Evolutionary conservation across 2,113 vertebrate species (phyloP), one percentile per base, ranked within the genome.

Genomic region (Cochlearius cochlearius): DNA sequence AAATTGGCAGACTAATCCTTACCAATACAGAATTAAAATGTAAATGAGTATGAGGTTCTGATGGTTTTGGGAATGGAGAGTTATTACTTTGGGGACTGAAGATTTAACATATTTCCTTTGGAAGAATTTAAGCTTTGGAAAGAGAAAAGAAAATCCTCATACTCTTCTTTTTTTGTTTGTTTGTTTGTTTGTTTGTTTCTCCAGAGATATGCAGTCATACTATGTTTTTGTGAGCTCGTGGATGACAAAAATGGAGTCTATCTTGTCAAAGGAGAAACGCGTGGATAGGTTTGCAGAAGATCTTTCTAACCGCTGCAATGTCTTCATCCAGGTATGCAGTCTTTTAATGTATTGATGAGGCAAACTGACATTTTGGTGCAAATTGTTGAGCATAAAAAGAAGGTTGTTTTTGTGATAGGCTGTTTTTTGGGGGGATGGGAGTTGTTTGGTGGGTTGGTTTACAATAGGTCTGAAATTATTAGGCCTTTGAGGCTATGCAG

Each of bases 221-320:
- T 99, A 99, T 41, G 98, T 99, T 95, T 99, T 99, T 98, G 99
- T 99, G 92, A 99, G 99, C 56, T 99, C 99, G 0, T 99, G 99
- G 99, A 99, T 99, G 99, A 99, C 99, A 99, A 99, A 99, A 98
- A 99, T 99, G 99, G 99, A 99, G 96, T 99, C 99, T 39, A 98
- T 99, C 87, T 97, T 99, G 92, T 99, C 99, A 72, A 99, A 99
- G 94, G 99, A 99, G 67, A 99, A 99, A 62, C 98, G 98, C 74
- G 74, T 93, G 53, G 98, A 99, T 34, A 99, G 98, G 92, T 98
- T 99, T 97, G 98, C 98, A 38, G 99, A 99, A 80, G 99, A 99
- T 91, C 98, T 99, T 83, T 99, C 98, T 90, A 99, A 98, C 97
- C 98, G 99, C 95, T 99, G 99, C 96, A 99, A 98, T 63, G 97